Base-by-base conservation (phyloP, 2,888 invertebrate genomes). In the Drepana falcataria region DNA sequence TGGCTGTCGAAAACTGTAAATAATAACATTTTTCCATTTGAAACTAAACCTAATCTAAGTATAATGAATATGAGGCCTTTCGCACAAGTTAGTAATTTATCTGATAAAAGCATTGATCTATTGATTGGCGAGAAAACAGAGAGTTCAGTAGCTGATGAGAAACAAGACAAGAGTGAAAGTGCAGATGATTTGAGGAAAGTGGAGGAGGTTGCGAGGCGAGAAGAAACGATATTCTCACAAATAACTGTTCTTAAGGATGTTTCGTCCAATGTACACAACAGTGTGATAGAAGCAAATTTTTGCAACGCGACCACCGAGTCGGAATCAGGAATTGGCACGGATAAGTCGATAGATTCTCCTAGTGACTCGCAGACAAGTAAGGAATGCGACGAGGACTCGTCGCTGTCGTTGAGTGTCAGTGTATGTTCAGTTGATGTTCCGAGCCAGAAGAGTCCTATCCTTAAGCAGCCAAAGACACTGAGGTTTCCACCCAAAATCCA, bases 401-500 rank as follows among this genome's bases (percentile, higher is more conserved):
- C 85, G 41, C 69, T 90, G 58, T 88, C 87, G 7, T 71, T 91
- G 59, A 87, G 90, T 73, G 77, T 91, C 53, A 91, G 89, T 71
- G 73, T 87, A 63, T 81, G 85, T 73, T 87, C 86, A 35, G 73
- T 81, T 56, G 90, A 90, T 37, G 69, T 77, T 53, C 83, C 79
- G 53, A 81, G 85, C 60, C 93, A 92, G 73, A 94, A 94, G 67
- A 95, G 95, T 70, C 96, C 96, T 7, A 96, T 96, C 55, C 79
- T 96, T 52, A 95, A 96, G 59, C 95, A 95, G 69, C 96, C 96
- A 44, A 96, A 95, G 81, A 96, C 95, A 57, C 94, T 96, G 66
- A 92, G 96, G 72, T 96, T 96, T 81, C 96, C 96, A 0, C 95
- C 93, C 7, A 91, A 86, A 68, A 89, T 80, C 63, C 79, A 81